A percentile compares a stretch with the other conserved stretches of the same genome.
phyloP scores from a whole-genome alignment of 2,888 invertebrate species.

The Drosophila suboccidentalis region DNA sequence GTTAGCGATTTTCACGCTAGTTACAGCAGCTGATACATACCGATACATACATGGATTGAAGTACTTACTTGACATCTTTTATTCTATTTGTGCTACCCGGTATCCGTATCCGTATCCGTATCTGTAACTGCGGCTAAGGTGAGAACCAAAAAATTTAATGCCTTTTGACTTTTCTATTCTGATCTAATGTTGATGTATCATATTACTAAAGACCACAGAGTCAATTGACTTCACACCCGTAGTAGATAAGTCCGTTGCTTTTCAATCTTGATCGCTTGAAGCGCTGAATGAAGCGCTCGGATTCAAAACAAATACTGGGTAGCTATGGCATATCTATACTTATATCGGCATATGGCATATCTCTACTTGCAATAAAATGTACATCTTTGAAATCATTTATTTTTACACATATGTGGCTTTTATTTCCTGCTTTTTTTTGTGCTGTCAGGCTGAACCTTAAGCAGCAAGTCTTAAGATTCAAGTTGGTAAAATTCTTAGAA shows the following conservation, averaged over 20 bases:
- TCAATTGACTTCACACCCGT: background rate
- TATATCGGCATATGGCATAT: background rate
- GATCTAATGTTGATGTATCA: slow-evolving; percentile 18
- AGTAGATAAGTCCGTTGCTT: background rate
- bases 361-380: too few relatives aligned
- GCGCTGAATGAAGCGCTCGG: background rate
- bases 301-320: background rate
- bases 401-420: too few relatives aligned
- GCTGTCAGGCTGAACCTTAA: too few relatives aligned
- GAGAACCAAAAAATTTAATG: slow-evolving; percentile 66
- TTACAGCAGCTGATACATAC: slow-evolving; percentile 21
- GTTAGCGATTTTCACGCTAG: slow-evolving; percentile 68
- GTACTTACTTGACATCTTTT: background rate
- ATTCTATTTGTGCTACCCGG: slow-evolving; percentile 27
- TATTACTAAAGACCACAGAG: background rate
- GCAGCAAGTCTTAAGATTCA: too few relatives aligned
- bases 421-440: too few relatives aligned
- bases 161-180: slow-evolving; percentile 27
- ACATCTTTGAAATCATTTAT: too few relatives aligned
- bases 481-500: too few relatives aligned
- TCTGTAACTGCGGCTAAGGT: slow-evolving; percentile 57
- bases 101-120: slow-evolving; percentile 56
- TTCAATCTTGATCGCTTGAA: background rate
- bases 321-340: background rate
- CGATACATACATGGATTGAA: slow-evolving; percentile 1